Conservation (phyloP, 2,888 invertebrate species). For the Meta bourneti region DNA sequence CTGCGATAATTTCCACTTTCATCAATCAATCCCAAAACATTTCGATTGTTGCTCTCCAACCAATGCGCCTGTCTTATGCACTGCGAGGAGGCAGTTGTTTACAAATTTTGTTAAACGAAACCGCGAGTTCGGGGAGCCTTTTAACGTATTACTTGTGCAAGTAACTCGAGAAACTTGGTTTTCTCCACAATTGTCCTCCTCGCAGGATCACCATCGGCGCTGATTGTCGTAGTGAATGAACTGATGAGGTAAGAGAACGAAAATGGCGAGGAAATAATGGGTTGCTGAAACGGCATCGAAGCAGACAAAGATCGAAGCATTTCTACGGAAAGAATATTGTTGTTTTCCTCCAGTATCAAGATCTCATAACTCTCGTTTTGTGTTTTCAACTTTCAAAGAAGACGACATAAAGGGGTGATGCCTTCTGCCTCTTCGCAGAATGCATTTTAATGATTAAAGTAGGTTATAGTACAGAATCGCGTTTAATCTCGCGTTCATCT, state of each 20-base stretch:
- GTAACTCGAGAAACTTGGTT: constrained; percentile 38
- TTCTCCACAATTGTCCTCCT: constrained; percentile 6
- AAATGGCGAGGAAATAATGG: neutral
- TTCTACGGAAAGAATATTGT: neutral
- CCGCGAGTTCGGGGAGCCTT: neutral
- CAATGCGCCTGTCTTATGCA: neutral
- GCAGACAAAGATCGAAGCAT: neutral
- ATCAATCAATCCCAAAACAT: neutral
- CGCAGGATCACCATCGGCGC: constrained; percentile 3
- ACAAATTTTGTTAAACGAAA: constrained; percentile 13
- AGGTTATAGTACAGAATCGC: too few relatives aligned
- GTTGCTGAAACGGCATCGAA: neutral
- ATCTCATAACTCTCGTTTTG: too few relatives aligned
- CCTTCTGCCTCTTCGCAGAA: too few relatives aligned
- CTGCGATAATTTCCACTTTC: neutral
- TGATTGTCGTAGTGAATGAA: neutral
- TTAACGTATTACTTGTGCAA: constrained; percentile 44
- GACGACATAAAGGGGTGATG: too few relatives aligned
- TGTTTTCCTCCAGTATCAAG: too few relatives aligned
- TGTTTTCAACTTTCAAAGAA: too few relatives aligned
- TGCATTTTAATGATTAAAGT: too few relatives aligned
- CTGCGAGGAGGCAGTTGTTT: neutral
- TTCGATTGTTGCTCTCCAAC: neutral
- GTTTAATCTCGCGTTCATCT: too few relatives aligned
- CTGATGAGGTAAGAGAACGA: neutral